Evolutionary conservation across 1,140 invertebrate species (phyloP).

Genomic region (Drosophila ogumai): DNA sequence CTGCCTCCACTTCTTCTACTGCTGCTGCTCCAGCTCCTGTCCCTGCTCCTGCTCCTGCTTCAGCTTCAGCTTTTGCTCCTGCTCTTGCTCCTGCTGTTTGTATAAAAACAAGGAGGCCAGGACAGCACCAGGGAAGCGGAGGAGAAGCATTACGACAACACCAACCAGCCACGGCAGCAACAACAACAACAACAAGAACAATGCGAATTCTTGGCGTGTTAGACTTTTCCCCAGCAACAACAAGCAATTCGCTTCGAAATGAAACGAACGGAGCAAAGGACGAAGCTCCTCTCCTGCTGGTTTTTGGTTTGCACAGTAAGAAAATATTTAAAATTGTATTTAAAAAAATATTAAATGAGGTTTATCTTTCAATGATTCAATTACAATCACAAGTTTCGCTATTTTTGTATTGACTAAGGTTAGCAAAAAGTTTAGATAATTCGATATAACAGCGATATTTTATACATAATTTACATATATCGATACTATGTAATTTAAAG

Average conservation of each 20-base stretch:
- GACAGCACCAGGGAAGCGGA: slow-evolving; percentile 9
- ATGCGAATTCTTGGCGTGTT: slow-evolving; percentile 77
- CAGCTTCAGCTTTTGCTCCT: slow-evolving; percentile 5
- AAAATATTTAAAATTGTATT: background rate
- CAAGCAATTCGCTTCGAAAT: slow-evolving; percentile 51
- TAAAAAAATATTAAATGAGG: background rate
- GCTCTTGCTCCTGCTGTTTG: slow-evolving; percentile 62
- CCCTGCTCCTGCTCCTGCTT: slow-evolving; percentile 11
- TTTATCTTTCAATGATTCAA: no score
- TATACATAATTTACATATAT: background rate
- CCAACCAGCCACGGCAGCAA: slow-evolving; percentile 35
- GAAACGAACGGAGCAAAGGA: slow-evolving; percentile 46
- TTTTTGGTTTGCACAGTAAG: slow-evolving; percentile 17
- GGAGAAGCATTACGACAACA: slow-evolving; percentile 68
- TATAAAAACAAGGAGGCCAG: slow-evolving; percentile 64
- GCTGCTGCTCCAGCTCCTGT: slow-evolving; percentile 40
- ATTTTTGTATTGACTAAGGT: no score
- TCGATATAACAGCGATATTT: background rate
- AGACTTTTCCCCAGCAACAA: slow-evolving; percentile 73
- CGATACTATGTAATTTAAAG: background rate
- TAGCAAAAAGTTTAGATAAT: no score
- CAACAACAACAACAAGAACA: slow-evolving; percentile 64
- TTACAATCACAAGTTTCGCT: no score
- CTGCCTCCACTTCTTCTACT: slow-evolving; percentile 42
- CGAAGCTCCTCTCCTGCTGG: slow-evolving; percentile 48